A percentile compares a stretch with the other conserved stretches of the same genome.
Evolutionary conservation across 2,113 vertebrate species (phyloP).

Genomic region (Podiceps cristatus): DNA sequence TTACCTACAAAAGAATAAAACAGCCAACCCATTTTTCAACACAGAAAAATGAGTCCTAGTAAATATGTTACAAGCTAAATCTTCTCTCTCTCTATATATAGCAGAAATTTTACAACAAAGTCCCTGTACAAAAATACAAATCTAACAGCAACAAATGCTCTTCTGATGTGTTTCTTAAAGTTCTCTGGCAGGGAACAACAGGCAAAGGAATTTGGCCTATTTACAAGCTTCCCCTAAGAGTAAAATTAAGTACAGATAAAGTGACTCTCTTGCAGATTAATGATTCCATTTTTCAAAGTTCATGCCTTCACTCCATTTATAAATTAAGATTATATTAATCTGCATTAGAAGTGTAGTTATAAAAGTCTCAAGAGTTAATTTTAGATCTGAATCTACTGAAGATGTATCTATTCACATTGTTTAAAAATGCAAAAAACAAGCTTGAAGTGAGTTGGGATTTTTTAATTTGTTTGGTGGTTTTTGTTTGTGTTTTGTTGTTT

Average conservation of each 20-base stretch:
- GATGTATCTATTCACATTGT: neutral
- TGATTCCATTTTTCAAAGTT: neutral
- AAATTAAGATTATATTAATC: neutral
- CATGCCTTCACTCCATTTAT: neutral
- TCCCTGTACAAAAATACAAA: neutral
- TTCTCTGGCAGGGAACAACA: neutral
- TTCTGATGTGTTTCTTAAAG: neutral
- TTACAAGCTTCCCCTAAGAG: neutral
- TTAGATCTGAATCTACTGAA: neutral
- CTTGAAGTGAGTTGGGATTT: neutral
- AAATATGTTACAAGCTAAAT: neutral
- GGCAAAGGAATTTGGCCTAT: neutral
- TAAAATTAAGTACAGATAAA: neutral
- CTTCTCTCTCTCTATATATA: neutral
- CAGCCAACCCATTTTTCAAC: neutral
- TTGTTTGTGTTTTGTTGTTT: no score
- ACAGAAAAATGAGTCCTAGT: neutral
- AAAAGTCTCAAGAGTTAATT: neutral
- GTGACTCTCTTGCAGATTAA: neutral
- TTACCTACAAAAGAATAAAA: neutral
- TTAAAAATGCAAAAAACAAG: neutral
- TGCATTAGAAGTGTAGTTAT: neutral
- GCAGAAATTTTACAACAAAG: neutral
- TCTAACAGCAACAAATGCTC: neutral
- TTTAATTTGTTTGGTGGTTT: neutral